These are phyloP conservation scores for Bufo gargarizans DNA, from an alignment of 2,113 vertebrate genomes.

Conservation along the genomic window DNA sequence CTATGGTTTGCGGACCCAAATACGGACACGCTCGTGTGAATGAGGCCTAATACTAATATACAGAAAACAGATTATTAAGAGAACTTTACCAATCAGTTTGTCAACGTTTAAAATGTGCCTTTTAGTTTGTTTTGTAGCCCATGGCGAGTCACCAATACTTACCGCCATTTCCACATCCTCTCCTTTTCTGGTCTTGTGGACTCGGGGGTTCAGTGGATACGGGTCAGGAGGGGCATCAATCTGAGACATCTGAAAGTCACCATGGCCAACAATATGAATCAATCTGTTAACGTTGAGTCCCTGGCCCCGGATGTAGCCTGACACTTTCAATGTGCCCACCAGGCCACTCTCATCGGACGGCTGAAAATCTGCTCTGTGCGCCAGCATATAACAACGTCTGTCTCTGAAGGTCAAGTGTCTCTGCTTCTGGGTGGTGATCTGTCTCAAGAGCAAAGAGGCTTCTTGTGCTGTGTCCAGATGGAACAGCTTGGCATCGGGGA, in stretches of 20 bases:
- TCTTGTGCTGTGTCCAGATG: constrained; percentile 85
- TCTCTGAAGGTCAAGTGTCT: constrained; percentile 85
- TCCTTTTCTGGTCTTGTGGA: constrained; percentile 69
- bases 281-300: constrained; percentile 83
- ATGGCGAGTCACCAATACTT: not conserved
- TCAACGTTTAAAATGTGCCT: too few species aligned
- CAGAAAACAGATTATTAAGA: too few species aligned
- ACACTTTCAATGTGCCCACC: constrained; percentile 86
- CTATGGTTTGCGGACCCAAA: too few species aligned
- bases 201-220: constrained; percentile 75
- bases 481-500: constrained; percentile 84
- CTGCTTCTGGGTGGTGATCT: constrained; percentile 86
- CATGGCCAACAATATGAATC: constrained; percentile 88
- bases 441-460: constrained; percentile 80
- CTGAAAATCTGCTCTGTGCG: constrained; percentile 76
- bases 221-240: constrained; percentile 88
- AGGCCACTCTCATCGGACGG: constrained; percentile 70
- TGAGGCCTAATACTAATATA: too few species aligned
- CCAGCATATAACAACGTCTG: constrained; percentile 83
- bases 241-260: constrained; percentile 93
- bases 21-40: too few species aligned
- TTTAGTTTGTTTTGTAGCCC: too few species aligned
- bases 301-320: constrained; percentile 88
- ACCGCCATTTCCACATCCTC: constrained; percentile 79
- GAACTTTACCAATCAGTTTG: too few species aligned